Percentiles rank a stretch among this genome's conserved stretches.
These are phyloP conservation scores for Hippopotamus amphibius DNA, from an alignment of 2,113 vertebrate species.

Conservation along the genomic window DNA sequence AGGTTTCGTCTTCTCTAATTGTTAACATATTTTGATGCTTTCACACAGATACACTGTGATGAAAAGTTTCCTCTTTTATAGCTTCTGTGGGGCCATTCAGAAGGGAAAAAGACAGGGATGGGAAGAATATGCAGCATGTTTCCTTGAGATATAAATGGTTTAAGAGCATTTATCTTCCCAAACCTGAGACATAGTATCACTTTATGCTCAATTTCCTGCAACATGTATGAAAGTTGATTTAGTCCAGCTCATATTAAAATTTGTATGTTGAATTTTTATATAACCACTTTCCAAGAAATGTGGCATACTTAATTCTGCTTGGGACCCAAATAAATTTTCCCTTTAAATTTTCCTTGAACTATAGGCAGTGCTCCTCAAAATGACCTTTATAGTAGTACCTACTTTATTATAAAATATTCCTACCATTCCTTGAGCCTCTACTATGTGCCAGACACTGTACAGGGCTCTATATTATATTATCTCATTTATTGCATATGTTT, in stretches of 20 bases:
- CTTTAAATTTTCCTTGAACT: constrained; percentile 18
- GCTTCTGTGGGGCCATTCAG: constrained; percentile 48
- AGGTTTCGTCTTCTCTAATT: constrained; percentile 89
- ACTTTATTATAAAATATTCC: background rate
- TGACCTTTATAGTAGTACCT: background rate
- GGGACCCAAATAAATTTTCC: background rate
- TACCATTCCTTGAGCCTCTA: background rate
- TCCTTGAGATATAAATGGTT: constrained; percentile 32
- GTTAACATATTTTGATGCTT: constrained; percentile 89
- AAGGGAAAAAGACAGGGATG: background rate
- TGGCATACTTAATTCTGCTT: constrained; percentile 18
- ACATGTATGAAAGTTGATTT: background rate
- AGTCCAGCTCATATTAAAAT: background rate
- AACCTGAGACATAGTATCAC: constrained; percentile 72
- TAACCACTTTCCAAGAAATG: constrained; percentile 1
- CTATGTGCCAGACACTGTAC: background rate
- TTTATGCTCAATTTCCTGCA: constrained; percentile 80
- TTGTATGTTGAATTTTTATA: constrained; percentile 11
- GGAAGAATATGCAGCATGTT: background rate
- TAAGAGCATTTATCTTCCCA: constrained; percentile 29
- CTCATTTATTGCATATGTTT: background rate
- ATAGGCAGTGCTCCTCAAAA: background rate
- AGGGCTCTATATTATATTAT: background rate
- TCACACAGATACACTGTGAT: constrained; percentile 83
- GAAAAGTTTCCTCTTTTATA: constrained; percentile 69